Percentiles rank a stretch among this genome's conserved stretches.
Evolutionary conservation across 2,888 invertebrate genomes (phyloP).

Genomic region (Perdita meconis): DNA sequence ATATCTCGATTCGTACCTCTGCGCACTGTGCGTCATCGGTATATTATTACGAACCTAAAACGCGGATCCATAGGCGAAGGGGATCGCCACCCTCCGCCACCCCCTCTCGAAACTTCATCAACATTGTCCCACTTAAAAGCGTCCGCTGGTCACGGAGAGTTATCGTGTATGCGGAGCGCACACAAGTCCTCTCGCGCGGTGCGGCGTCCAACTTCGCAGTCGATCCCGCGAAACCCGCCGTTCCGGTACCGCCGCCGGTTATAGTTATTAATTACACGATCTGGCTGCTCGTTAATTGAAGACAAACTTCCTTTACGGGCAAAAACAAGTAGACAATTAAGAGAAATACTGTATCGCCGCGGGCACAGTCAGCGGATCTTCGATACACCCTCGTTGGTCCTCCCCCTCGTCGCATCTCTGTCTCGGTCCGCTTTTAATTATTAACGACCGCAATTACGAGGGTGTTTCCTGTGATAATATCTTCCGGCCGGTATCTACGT

Average conservation of each 20-base stretch:
- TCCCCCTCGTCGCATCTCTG: conserved; percentile 9
- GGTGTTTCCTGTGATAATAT: conserved; percentile 65
- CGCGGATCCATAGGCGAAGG: background rate
- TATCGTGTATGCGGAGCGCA: background rate
- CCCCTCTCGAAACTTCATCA: conserved; percentile 33
- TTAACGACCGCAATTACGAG: conserved; percentile 62
- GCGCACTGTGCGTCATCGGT: background rate
- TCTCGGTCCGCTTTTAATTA: conserved; percentile 55
- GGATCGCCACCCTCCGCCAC: background rate
- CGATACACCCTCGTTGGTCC: conserved; percentile 40
- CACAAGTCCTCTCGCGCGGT: conserved; percentile 12
- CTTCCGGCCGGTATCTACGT: conserved; percentile 24
- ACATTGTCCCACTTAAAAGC: conserved; percentile 36
- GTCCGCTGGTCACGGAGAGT: background rate
- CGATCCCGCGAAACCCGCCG: conserved; percentile 22
- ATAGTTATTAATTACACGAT: conserved; percentile 60
- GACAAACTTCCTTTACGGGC: conserved; percentile 53
- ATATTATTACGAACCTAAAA: conserved; percentile 17
- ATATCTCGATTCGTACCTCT: too few species aligned
- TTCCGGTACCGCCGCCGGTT: conserved; percentile 17
- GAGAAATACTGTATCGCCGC: conserved; percentile 35
- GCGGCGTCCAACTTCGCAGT: conserved; percentile 31
- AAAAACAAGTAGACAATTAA: conserved; percentile 44
- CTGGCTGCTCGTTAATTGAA: conserved; percentile 58
- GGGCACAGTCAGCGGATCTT: conserved; percentile 22